A percentile compares a stretch with the other conserved stretches of the same genome.
Conservation (phyloP, 2,888 invertebrate genomes). For the Folsomia candida region DNA sequence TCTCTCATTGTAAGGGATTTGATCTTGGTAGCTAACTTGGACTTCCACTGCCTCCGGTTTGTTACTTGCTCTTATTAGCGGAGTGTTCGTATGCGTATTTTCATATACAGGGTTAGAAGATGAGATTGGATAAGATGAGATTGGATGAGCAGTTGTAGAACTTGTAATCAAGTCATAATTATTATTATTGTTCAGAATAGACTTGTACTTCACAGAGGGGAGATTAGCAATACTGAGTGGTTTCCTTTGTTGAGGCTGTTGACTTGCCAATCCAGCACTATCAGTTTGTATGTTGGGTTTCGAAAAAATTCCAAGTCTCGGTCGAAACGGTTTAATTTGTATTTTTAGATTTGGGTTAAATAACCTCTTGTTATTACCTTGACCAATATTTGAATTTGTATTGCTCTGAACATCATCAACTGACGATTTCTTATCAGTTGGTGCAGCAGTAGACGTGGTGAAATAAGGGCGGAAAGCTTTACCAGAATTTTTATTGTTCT, state of each 20-base stretch:
- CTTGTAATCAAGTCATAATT: neutral
- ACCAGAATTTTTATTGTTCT: conserved; percentile 24
- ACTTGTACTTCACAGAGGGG: neutral
- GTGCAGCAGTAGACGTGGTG: conserved; percentile 10
- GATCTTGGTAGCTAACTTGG: conserved; percentile 16
- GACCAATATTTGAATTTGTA: neutral
- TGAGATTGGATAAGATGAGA: neutral
- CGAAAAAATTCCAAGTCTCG: neutral
- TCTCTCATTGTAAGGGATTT: conserved; percentile 19
- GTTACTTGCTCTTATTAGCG: neutral
- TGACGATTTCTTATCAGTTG: conserved; percentile 3
- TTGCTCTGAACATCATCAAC: neutral
- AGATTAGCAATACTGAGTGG: neutral
- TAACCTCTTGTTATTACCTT: neutral
- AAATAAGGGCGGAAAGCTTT: neutral
- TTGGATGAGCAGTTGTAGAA: neutral
- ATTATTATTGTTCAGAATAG: neutral
- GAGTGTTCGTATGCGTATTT: neutral
- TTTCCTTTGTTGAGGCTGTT: neutral
- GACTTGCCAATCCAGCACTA: neutral
- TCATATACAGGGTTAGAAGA: neutral
- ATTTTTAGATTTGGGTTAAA: neutral
- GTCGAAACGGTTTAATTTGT: neutral
- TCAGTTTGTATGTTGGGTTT: neutral
- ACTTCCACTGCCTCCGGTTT: neutral